Evolutionary conservation across 2,797 vertebrate genomes (phyloP).

Genomic region (Micropoecilia bifurca): DNA sequence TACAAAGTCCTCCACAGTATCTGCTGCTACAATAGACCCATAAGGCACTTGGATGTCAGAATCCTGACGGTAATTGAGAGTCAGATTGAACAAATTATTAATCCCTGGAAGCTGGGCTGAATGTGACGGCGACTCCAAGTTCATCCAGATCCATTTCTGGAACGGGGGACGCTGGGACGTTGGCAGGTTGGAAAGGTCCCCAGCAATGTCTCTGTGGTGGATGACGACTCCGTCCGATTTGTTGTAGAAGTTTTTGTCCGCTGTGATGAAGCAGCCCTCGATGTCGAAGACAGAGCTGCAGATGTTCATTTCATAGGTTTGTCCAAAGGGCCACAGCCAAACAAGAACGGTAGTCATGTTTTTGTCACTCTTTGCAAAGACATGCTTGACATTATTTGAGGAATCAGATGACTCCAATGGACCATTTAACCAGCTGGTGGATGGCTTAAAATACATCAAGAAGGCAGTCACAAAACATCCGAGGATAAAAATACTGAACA

Average conservation of each 20-base stretch:
- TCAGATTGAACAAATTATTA: conserved; percentile 94
- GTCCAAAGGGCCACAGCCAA: conserved; percentile 98
- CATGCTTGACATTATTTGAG: conserved; percentile 89
- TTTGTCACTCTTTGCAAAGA: conserved; percentile 88
- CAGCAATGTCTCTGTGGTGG: conserved; percentile 93
- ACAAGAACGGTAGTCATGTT: conserved; percentile 93
- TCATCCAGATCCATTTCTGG: conserved; percentile 99
- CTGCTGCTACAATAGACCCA: conserved; percentile 87
- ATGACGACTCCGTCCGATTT: conserved; percentile 93
- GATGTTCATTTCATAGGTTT: conserved; percentile 90
- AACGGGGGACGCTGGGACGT: conserved; percentile 89
- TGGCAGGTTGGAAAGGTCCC: conserved; percentile 94
- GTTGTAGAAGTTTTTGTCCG: conserved; percentile 92
- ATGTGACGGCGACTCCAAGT: conserved; percentile 95
- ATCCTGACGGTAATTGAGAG: conserved; percentile 94
- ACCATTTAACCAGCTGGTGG: conserved; percentile 92
- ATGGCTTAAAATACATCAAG: conserved; percentile 96
- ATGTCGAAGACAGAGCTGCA: conserved; percentile 93
- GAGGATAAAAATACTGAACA: conserved; percentile 90
- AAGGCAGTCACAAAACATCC: conserved; percentile 95
- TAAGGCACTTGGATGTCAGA: conserved; percentile 98
- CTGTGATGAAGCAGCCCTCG: conserved; percentile 92
- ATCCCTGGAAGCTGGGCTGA: conserved; percentile 92
- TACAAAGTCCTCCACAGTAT: conserved; percentile 88
- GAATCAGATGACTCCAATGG: conserved; percentile 91